Base-by-base conservation (phyloP, 2,797 vertebrate species). In the Brachymystax lenok region DNA sequence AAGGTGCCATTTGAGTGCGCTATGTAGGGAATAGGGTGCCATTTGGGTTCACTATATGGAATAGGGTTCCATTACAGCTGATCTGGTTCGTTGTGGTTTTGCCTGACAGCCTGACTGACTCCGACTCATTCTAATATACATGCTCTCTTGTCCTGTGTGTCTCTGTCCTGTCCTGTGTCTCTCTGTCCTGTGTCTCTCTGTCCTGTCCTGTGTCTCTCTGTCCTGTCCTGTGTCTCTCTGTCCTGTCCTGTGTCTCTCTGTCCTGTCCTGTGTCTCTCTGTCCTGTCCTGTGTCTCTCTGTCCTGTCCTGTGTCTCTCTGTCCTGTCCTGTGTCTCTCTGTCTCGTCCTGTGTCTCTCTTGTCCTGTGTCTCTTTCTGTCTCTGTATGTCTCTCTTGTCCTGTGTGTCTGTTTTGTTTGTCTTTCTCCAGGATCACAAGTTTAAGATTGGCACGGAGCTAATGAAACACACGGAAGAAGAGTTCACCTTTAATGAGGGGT, bases 361-460 rank as follows among this genome's bases (percentile, higher is more conserved):
- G 30, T 61, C 50, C 7, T 4, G 1, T 7, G 13, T 33, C 46
- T 5, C 4, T 33, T 0, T 35, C 4, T 54, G 35, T 50, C 40
- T 76, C 3, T 24, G 24, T 24, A 24, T 24, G 24, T 24, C 24
- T 28, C 12, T 17, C 10, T 77, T 7, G 77, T 14, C 74, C 17
- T 61, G 17, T 12, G 33, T 35, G 1, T 3, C 2, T 10, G 54
- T 68, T 24, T 30, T 66, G 13, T 17, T 16, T 5, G 50, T 24
- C 28, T 19, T 24, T 27, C 10, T 50, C 0, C 84, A 95, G 94
- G 85, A 30, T 2, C 85, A 8, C 21, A 83, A 1, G 6, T 94
- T 95, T 7, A 78, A 85, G 80, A 92, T 95, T 19, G 92, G 94
- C 63, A 94, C 94, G 0, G 88, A 93, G 80, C 88, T 94, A 73